A percentile compares a stretch with the other conserved stretches of the same genome.
Conservation (phyloP, 2,113 vertebrate genomes). For the Spheniscus mendiculus region DNA sequence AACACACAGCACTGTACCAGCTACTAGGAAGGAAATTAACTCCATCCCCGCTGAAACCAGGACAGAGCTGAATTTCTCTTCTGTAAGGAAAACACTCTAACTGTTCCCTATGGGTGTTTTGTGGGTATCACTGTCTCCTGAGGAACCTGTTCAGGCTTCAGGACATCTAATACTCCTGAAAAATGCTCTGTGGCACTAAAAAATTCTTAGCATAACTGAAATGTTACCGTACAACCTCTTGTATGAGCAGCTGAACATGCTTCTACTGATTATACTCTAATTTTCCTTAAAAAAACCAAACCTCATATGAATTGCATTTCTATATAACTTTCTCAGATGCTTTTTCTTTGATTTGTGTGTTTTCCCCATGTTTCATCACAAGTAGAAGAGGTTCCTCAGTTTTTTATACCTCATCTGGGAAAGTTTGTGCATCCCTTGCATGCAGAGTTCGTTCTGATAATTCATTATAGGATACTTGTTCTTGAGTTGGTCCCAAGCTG, state of each 20-base stretch:
- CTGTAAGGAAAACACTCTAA: neutral
- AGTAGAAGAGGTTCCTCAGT: neutral
- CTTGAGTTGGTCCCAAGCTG: neutral
- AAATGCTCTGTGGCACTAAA: neutral
- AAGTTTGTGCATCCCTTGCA: neutral
- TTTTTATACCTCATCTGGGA: neutral
- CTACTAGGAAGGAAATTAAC: too few species aligned
- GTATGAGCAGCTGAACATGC: neutral
- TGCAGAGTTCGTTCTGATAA: neutral
- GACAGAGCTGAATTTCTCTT: neutral
- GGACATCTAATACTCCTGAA: neutral
- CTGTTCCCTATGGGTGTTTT: neutral
- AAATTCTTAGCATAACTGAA: neutral
- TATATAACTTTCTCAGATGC: neutral
- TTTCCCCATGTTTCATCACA: neutral
- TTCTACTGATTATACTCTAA: neutral
- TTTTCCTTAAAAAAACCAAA: neutral
- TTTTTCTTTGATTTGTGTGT: neutral
- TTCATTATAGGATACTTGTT: neutral
- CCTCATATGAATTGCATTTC: neutral
- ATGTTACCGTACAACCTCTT: neutral
- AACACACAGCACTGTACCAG: too few species aligned
- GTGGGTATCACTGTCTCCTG: neutral
- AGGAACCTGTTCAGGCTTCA: neutral
- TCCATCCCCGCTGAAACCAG: too few species aligned